Percentiles rank a stretch among this genome's conserved stretches.
Conservation (phyloP, 2,888 invertebrate species). For the Pollenia labialis region DNA sequence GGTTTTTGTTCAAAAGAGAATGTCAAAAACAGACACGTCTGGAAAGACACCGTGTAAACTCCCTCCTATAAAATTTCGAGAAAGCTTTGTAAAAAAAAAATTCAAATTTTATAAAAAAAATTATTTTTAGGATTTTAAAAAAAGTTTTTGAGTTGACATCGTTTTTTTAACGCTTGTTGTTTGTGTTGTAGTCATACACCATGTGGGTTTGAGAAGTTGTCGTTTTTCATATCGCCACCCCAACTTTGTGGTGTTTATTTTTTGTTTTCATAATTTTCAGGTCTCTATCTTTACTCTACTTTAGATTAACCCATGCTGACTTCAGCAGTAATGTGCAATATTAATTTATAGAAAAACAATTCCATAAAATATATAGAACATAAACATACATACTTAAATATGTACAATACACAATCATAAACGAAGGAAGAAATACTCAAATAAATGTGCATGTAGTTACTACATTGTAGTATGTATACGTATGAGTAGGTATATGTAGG, state of each 20-base stretch:
- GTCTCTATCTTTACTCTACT: conserved; percentile 60
- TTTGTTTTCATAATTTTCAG: conserved; percentile 34
- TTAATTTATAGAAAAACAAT: conserved; percentile 67
- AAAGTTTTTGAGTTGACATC: conserved; percentile 28
- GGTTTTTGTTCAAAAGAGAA: no score
- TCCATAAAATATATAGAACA: conserved; percentile 25
- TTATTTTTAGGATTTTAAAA: neutral
- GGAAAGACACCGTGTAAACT: no score
- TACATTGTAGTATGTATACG: no score
- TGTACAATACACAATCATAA: neutral
- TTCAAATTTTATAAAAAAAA: neutral
- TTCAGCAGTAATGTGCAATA: conserved; percentile 69
- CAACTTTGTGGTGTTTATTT: conserved; percentile 52
- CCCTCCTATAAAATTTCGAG: no score
- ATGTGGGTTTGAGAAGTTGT: conserved; percentile 28
- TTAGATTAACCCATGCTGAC: conserved; percentile 72
- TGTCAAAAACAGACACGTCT: no score
- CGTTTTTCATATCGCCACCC: conserved; percentile 40
- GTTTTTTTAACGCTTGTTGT: neutral
- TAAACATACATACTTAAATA: neutral
- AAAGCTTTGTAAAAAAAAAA: no score
- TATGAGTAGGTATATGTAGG: neutral
- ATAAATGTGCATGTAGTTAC: neutral
- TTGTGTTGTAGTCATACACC: neutral
- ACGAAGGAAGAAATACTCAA: neutral